phyloP scores from a whole-genome alignment of 2,888 invertebrate species.

The Andrena flavipes region DNA sequence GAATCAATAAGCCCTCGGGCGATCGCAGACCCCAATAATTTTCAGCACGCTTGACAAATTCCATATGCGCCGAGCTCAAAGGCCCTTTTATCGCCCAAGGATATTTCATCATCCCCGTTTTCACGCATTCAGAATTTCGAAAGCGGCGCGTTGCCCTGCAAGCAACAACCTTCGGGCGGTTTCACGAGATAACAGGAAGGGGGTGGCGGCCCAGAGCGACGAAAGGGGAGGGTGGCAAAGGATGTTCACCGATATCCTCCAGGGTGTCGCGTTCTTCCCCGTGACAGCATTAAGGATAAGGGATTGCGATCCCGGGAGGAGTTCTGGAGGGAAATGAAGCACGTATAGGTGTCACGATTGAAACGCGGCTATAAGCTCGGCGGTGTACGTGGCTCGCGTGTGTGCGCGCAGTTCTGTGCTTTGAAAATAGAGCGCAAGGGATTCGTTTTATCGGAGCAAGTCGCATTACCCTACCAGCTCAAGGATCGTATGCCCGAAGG shows the following conservation, averaged over 20 bases:
- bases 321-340: conserved; percentile 59
- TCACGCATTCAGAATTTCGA: background rate
- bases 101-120: conserved; percentile 5
- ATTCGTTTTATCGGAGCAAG: conserved; percentile 57
- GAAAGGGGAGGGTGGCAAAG: conserved; percentile 1
- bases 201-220: background rate
- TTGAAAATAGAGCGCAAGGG: conserved; percentile 55
- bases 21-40: background rate
- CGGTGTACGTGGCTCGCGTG: background rate
- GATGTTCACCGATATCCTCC: conserved; percentile 43
- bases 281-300: conserved; percentile 56
- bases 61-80: background rate
- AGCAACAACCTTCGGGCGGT: conserved; percentile 2
- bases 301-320: conserved; percentile 38
- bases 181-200: conserved; percentile 27
- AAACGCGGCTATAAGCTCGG: conserved; percentile 46
- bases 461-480: conserved; percentile 42
- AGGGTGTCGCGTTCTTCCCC: conserved; percentile 51
- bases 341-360: conserved; percentile 56
- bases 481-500: conserved; percentile 36
- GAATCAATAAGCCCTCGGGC: background rate
- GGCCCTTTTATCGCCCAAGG: background rate
- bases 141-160: background rate
- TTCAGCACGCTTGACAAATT: background rate
- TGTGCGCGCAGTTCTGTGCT: conserved; percentile 7